These are phyloP conservation scores for Camelus bactrianus DNA, from an alignment of 2,113 vertebrate genomes.

Conservation along the genomic window DNA sequence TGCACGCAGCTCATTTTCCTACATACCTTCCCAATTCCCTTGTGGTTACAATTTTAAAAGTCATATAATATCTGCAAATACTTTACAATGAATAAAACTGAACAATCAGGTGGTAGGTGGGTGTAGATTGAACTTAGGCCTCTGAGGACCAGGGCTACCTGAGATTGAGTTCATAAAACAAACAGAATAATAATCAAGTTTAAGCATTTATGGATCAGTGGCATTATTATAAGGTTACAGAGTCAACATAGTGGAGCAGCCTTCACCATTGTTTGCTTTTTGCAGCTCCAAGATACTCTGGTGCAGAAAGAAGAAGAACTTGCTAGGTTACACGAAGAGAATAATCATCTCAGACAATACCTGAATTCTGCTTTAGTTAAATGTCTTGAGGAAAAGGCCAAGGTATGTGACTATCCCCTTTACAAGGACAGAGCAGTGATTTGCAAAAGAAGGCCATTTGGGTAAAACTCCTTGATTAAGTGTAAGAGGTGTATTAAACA, in stretches of 20 bases:
- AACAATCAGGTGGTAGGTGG: slow-evolving; percentile 73
- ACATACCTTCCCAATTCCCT: slow-evolving; percentile 62
- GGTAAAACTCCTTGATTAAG: background rate
- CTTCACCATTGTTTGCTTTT: slow-evolving; percentile 81
- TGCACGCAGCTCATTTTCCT: slow-evolving; percentile 67
- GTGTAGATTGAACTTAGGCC: slow-evolving; percentile 58
- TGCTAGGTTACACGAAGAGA: slow-evolving; percentile 95
- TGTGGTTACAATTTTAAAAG: slow-evolving; percentile 65
- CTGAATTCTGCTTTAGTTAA: slow-evolving; percentile 94
- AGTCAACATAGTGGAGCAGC: slow-evolving; percentile 78
- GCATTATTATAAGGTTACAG: slow-evolving; percentile 84
- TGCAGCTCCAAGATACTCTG: slow-evolving; percentile 95
- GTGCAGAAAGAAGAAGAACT: slow-evolving; percentile 97
- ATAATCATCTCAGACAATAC: slow-evolving; percentile 94
- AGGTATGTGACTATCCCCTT: slow-evolving; percentile 86
- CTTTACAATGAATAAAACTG: slow-evolving; percentile 77
- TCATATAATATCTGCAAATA: slow-evolving; percentile 79
- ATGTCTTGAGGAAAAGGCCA: slow-evolving; percentile 92
- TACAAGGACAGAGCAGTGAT: background rate
- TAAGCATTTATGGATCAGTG: slow-evolving; percentile 73
- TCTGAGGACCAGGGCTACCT: slow-evolving; percentile 70
- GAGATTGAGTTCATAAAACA: slow-evolving; percentile 79
- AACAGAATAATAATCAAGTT: slow-evolving; percentile 80
- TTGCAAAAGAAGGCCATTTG: background rate
- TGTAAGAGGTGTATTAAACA: background rate